These are phyloP conservation scores for Girardinichthys multiradiatus DNA, from an alignment of 2,113 vertebrate genomes.

Conservation along the genomic window DNA sequence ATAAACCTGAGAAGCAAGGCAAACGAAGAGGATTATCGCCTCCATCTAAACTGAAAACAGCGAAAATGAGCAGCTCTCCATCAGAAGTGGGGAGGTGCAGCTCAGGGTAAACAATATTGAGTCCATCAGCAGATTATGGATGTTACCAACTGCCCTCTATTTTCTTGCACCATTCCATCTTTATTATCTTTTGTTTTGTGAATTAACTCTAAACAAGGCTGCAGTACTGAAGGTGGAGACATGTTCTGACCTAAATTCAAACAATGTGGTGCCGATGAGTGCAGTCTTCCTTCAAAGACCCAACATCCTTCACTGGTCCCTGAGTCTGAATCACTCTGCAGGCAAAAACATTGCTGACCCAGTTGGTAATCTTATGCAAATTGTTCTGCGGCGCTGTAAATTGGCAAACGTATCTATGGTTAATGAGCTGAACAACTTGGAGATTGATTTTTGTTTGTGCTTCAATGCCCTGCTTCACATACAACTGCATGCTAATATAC, in stretches of 20 bases:
- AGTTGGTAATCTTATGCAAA: conserved; percentile 50
- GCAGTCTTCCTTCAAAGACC: not conserved
- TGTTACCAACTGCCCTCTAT: conserved; percentile 31
- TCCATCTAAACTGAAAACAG: conserved; percentile 40
- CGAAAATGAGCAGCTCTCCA: conserved; percentile 17
- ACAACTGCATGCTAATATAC: conserved; percentile 12
- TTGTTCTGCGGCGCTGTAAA: conserved; percentile 26
- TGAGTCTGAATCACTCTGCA: conserved; percentile 18
- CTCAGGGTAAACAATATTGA: conserved; percentile 43
- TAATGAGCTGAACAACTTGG: conserved; percentile 31
- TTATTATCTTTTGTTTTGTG: not conserved
- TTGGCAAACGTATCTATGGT: conserved; percentile 38
- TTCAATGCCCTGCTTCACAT: conserved; percentile 13
- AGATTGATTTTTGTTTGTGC: conserved; percentile 21
- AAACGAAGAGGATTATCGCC: conserved; percentile 53
- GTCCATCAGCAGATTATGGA: conserved; percentile 52
- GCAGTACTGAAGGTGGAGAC: conserved; percentile 9
- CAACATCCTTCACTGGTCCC: conserved; percentile 7
- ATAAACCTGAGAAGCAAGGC: conserved; percentile 33
- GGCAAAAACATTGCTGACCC: conserved; percentile 50
- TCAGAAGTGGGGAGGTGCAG: not conserved
- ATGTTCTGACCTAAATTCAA: conserved; percentile 56
- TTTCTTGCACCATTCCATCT: conserved; percentile 23
- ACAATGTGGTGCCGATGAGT: conserved; percentile 2
- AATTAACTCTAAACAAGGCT: not conserved